phyloP scores from a whole-genome alignment of 2,888 invertebrate species.

The Rotaria socialis region DNA sequence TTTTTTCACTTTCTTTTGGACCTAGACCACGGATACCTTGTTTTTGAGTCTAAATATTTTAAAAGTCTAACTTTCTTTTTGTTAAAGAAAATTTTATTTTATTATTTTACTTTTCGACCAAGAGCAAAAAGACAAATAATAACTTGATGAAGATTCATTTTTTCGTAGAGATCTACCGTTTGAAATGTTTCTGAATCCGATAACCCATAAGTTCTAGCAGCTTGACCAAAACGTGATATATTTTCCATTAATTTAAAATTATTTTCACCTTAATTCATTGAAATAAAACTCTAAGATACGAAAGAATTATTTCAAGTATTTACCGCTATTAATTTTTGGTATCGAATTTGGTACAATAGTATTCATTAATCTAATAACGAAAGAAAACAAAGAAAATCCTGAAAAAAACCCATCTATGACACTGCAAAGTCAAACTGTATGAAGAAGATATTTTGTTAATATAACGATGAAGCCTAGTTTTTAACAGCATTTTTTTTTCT shows the following conservation, averaged over 20 bases:
- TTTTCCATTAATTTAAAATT: constrained; percentile 45
- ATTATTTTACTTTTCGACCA: constrained; percentile 37
- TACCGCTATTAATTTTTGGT: constrained; percentile 38
- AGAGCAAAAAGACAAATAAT: constrained; percentile 39
- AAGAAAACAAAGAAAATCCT: neutral
- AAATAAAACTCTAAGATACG: neutral
- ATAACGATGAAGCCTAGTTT: too few species aligned
- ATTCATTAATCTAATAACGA: constrained; percentile 30
- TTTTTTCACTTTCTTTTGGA: constrained; percentile 41
- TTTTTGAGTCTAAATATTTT: constrained; percentile 16
- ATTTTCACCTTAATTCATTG: constrained; percentile 2
- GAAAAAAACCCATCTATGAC: too few species aligned
- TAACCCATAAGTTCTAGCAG: constrained; percentile 36
- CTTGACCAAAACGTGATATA: constrained; percentile 16
- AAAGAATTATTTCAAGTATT: neutral
- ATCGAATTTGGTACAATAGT: constrained; percentile 19
- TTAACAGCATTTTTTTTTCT: too few species aligned
- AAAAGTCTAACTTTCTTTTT: neutral
- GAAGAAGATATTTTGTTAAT: too few species aligned
- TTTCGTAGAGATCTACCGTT: constrained; percentile 45
- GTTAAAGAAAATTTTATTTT: neutral
- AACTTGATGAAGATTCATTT: constrained; percentile 45
- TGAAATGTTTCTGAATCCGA: constrained; percentile 43
- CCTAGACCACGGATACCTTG: constrained; percentile 41
- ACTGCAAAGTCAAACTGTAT: too few species aligned